phyloP scores from a whole-genome alignment of 1,140 invertebrate genomes.

The Aleiodes sp. region DNA sequence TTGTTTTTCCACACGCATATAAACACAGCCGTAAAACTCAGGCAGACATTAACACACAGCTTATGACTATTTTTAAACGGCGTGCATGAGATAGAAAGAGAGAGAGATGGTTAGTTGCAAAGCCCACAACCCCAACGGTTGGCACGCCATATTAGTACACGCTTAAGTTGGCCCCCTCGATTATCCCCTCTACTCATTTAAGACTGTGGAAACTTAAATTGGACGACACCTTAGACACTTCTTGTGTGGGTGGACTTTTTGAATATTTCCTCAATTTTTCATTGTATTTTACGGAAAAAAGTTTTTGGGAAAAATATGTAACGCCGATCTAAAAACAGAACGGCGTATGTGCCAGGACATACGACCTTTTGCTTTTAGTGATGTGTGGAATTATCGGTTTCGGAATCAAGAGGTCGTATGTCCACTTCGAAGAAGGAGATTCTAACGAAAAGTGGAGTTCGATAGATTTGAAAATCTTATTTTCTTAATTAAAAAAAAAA shows the following conservation, averaged over 20 bases:
- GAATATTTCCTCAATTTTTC: background rate
- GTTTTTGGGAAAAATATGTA: background rate
- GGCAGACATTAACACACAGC: slow-evolving; percentile 46
- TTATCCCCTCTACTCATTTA: no score
- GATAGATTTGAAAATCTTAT: no score
- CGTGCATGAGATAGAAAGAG: slow-evolving; percentile 47
- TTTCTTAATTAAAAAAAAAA: no score
- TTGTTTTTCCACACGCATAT: background rate
- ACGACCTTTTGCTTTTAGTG: no score
- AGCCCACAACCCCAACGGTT: slow-evolving; percentile 58
- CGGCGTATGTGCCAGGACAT: no score
- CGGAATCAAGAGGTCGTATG: no score
- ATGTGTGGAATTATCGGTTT: no score
- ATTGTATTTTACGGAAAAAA: background rate
- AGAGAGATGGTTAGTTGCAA: slow-evolving; percentile 33
- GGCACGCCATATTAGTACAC: slow-evolving; percentile 67
- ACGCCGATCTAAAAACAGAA: no score
- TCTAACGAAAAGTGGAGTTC: no score
- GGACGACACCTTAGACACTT: slow-evolving; percentile 63
- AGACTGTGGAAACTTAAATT: slow-evolving; percentile 59
- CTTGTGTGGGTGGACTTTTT: slow-evolving; percentile 50
- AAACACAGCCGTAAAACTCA: slow-evolving; percentile 48
- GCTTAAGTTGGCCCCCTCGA: slow-evolving; percentile 45
- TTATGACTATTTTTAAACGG: slow-evolving; percentile 66
- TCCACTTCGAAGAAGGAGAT: no score